Conservation (phyloP, 2,797 vertebrate genomes). For the Mico argentatus region DNA sequence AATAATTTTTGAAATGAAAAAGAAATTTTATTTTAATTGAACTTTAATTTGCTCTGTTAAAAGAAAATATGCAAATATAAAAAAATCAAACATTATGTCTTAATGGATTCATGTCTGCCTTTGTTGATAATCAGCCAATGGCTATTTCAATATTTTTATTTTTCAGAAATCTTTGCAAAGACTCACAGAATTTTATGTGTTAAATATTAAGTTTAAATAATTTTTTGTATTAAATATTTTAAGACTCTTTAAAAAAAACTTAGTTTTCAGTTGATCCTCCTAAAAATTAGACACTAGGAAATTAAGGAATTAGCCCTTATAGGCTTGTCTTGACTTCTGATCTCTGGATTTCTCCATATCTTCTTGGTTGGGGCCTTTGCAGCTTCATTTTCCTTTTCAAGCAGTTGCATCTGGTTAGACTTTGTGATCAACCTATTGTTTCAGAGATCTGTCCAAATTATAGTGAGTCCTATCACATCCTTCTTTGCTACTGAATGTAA, state of each 20-base stretch:
- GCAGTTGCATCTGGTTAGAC: not conserved
- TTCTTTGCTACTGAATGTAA: not conserved
- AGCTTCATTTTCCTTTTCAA: not conserved
- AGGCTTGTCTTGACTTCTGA: not conserved
- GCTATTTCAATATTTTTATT: slow-evolving; percentile 2
- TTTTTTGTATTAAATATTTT: not conserved
- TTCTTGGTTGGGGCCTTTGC: not conserved
- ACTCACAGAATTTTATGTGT: not conserved
- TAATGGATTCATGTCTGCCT: not conserved
- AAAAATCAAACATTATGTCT: not conserved
- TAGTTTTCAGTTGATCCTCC: not conserved
- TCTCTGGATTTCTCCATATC: not conserved
- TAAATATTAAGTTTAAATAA: not conserved
- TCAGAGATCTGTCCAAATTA: not conserved
- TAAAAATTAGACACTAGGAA: not conserved
- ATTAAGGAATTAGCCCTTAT: not conserved
- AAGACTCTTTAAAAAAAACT: not conserved
- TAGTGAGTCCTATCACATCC: not conserved
- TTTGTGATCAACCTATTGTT: not conserved
- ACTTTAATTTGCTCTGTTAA: not conserved
- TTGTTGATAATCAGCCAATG: not conserved
- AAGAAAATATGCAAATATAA: not conserved
- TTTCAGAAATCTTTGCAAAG: not conserved
- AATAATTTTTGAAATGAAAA: not conserved
- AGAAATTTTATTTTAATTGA: not conserved